These are phyloP conservation scores for Anguilla rostrata DNA, from an alignment of 2,113 vertebrate species.

Conservation along the genomic window DNA sequence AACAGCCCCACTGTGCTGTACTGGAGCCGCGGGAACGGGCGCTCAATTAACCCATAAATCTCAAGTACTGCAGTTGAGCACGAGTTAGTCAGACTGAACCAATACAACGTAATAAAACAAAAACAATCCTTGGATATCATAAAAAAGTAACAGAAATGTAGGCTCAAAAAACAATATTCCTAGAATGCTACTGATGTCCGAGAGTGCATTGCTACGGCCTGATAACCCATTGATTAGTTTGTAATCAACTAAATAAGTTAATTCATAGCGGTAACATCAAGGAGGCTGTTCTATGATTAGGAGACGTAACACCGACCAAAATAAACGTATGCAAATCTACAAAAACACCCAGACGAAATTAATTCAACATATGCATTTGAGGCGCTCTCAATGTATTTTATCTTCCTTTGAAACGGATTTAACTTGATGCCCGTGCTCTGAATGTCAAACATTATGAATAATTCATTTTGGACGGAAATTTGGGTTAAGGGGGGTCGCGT, in stretches of 20 bases:
- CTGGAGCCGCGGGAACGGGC: not conserved
- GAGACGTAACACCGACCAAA: not conserved
- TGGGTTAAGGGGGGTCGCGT: not conserved
- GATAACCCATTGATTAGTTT: not conserved
- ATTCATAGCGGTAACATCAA: not conserved
- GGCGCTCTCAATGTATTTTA: not conserved
- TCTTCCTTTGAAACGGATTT: not conserved
- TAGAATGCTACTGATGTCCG: slow-evolving; percentile 3
- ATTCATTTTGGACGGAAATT: not conserved
- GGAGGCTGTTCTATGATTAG: not conserved
- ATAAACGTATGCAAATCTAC: not conserved
- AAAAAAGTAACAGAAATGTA: slow-evolving; percentile 40
- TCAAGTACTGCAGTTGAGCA: slow-evolving; percentile 23
- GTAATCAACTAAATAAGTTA: not conserved
- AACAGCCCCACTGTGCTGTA: slow-evolving; percentile 57
- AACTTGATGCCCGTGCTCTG: not conserved
- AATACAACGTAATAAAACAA: not conserved
- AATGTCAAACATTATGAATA: not conserved
- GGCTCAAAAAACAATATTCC: slow-evolving; percentile 33
- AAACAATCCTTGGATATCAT: slow-evolving; percentile 31
- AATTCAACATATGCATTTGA: not conserved
- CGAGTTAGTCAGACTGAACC: slow-evolving; percentile 16
- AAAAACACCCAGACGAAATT: not conserved
- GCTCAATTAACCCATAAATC: slow-evolving; percentile 59
- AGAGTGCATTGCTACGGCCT: not conserved